Percentiles rank a stretch among this genome's conserved stretches.
Evolutionary conservation across 2,888 invertebrate genomes (phyloP).

Genomic region (Deilephila porcellus): DNA sequence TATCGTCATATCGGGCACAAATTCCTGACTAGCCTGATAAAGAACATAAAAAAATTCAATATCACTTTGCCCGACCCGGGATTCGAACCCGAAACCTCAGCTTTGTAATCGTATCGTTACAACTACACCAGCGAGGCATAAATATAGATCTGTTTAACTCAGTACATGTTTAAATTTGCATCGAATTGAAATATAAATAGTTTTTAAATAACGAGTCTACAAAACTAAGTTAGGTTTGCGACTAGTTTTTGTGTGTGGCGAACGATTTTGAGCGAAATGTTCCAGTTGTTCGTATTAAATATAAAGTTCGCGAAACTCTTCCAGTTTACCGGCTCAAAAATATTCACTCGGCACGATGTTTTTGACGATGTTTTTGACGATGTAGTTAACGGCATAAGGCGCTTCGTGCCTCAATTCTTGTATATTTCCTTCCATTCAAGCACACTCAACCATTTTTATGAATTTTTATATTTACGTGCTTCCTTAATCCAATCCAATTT

Average conservation of each 20-base stretch:
- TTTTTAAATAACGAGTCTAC: background rate
- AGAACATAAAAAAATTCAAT: no score
- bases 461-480: constrained; percentile 9
- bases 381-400: constrained; percentile 13
- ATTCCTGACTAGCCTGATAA: no score
- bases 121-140: no score
- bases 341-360: constrained; percentile 5
- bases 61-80: no score
- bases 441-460: constrained; percentile 10
- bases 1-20: no score
- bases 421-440: constrained; percentile 9
- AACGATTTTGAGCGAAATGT: constrained; percentile 20
- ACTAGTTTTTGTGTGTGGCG: constrained; percentile 24
- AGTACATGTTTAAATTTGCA: background rate
- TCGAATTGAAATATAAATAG: background rate
- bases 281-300: constrained; percentile 8
- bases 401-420: constrained; percentile 7
- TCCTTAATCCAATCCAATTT: background rate
- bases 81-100: background rate
- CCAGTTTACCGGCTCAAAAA: constrained; percentile 14
- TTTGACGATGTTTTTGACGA: constrained; percentile 12
- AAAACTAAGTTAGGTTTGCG: background rate
- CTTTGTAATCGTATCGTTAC: no score
- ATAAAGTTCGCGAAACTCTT: constrained; percentile 4
- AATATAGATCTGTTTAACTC: background rate